A percentile compares a stretch with the other conserved stretches of the same genome.
Conservation (phyloP, 2,888 invertebrate genomes). For the Tineola bisselliella region DNA sequence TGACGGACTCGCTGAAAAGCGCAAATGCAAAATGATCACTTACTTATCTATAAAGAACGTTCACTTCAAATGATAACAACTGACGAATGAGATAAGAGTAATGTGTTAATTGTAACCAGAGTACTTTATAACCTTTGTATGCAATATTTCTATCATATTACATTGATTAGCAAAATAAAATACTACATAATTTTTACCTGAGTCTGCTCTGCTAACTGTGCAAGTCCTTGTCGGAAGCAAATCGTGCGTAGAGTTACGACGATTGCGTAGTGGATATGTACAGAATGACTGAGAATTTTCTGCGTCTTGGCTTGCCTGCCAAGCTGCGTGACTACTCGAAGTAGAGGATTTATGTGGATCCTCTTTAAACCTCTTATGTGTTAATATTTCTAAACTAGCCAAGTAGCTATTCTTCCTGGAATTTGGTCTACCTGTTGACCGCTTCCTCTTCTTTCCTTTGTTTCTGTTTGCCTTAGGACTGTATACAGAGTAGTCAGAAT, state of each 20-base stretch:
- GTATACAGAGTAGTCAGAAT: constrained; percentile 62
- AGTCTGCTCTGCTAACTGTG: constrained; percentile 43
- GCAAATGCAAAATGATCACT: constrained; percentile 15
- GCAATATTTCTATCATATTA: neutral
- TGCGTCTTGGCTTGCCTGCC: constrained; percentile 22
- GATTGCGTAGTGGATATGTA: constrained; percentile 41
- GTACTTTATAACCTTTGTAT: neutral
- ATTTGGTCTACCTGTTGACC: constrained; percentile 48
- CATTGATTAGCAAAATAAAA: too few species aligned
- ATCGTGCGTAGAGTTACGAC: constrained; percentile 35
- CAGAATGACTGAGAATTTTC: constrained; percentile 32
- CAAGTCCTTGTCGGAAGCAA: constrained; percentile 46
- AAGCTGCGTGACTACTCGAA: constrained; percentile 27
- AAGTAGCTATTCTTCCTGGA: constrained; percentile 48
- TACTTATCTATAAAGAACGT: constrained; percentile 41
- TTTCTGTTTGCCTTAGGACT: constrained; percentile 50
- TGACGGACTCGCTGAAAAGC: constrained; percentile 42
- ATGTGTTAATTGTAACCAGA: neutral
- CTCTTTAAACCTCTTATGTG: constrained; percentile 61
- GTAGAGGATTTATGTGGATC: constrained; percentile 45
- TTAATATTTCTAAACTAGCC: constrained; percentile 24
- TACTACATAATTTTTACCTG: constrained; percentile 36
- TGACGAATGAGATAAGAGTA: constrained; percentile 1
- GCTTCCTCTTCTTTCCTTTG: constrained; percentile 59
- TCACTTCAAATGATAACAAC: constrained; percentile 45